Conservation (phyloP, 1,140 invertebrate species). For the Anoplophora glabripennis region DNA sequence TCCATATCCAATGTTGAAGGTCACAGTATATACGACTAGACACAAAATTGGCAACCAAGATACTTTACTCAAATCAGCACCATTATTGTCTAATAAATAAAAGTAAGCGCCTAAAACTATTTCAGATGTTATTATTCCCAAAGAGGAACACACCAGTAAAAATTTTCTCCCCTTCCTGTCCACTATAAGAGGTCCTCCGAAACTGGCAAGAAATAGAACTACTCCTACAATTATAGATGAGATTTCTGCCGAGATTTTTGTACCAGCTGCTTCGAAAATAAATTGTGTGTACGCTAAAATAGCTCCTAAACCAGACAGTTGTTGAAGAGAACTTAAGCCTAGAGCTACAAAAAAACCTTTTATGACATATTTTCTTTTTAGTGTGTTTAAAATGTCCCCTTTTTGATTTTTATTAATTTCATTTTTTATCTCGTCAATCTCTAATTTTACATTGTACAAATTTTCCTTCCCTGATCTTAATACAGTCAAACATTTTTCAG, state of each 20-base stretch:
- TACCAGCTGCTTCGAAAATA: constrained; percentile 64
- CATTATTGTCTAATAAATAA: constrained; percentile 24
- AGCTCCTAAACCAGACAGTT: constrained; percentile 76
- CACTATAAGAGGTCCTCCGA: constrained; percentile 52
- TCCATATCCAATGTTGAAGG: constrained; percentile 60
- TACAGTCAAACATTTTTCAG: constrained; percentile 38
- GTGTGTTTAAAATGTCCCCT: constrained; percentile 8
- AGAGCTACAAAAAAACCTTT: constrained; percentile 57
- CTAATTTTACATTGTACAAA: not conserved
- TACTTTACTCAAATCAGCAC: constrained; percentile 18
- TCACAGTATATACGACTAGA: constrained; percentile 27
- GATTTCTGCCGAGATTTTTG: constrained; percentile 48
- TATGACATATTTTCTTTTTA: constrained; percentile 8
- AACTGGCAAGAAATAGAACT: constrained; percentile 22
- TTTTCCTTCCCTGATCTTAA: not conserved
- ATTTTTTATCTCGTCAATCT: constrained; percentile 12
- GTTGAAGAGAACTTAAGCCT: constrained; percentile 68
- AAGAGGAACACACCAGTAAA: constrained; percentile 65
- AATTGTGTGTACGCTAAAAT: constrained; percentile 74
- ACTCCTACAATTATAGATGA: constrained; percentile 21
- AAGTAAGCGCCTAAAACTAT: constrained; percentile 33
- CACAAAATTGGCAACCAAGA: constrained; percentile 34
- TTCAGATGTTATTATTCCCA: constrained; percentile 54
- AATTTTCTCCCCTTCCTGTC: constrained; percentile 70
- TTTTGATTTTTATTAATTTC: constrained; percentile 1